Percentiles rank a stretch among this genome's conserved stretches.
Evolutionary conservation across 2,888 invertebrate species (phyloP).

Genomic region (Ferdinandea cuprea): DNA sequence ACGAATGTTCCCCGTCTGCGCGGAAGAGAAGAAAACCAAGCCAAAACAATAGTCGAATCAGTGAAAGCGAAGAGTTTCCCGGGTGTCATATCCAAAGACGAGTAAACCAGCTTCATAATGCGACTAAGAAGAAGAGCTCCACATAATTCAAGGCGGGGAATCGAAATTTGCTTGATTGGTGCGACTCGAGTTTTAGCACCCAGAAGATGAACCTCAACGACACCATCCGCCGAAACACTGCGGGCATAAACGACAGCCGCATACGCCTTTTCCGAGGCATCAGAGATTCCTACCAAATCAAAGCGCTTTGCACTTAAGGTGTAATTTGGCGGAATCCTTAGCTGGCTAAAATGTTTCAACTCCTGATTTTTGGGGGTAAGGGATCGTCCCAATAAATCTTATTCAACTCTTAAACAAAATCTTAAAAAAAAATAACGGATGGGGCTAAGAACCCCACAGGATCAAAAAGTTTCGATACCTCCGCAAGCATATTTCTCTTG

Average conservation of each 20-base stretch:
- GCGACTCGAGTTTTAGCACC: background rate
- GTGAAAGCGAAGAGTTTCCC: too few species aligned
- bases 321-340: slow-evolving; percentile 11
- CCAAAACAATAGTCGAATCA: too few species aligned
- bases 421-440: too few species aligned
- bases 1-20: slow-evolving; percentile 26
- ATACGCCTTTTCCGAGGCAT: background rate
- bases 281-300: slow-evolving; percentile 24
- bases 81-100: too few species aligned
- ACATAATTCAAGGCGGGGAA: slow-evolving; percentile 42
- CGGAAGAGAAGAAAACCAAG: slow-evolving; percentile 65
- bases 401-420: too few species aligned
- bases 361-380: background rate
- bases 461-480: too few species aligned
- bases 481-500: too few species aligned
- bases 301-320: background rate
- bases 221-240: background rate
- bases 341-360: background rate
- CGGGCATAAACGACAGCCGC: background rate
- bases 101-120: too few species aligned
- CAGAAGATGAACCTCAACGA: slow-evolving; percentile 1
- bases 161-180: slow-evolving; percentile 41
- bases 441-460: too few species aligned
- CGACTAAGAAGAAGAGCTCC: too few species aligned
- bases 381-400: background rate